A percentile compares a stretch with the other conserved stretches of the same genome.
These are phyloP conservation scores for Mystacornis crossleyi DNA, from an alignment of 2,113 vertebrate genomes.

Conservation along the genomic window DNA sequence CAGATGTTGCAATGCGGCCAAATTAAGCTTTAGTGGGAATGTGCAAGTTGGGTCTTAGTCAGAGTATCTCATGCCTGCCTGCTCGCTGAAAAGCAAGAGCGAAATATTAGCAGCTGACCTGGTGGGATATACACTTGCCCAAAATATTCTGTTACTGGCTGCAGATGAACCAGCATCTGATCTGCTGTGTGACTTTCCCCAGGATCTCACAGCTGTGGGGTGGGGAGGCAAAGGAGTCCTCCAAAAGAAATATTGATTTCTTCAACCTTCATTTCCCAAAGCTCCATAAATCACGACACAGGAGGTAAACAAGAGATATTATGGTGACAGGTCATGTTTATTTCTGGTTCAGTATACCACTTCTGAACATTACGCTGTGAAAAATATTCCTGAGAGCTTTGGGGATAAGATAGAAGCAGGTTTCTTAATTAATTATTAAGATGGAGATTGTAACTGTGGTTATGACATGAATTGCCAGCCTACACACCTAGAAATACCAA, in stretches of 20 bases:
- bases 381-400: not conserved
- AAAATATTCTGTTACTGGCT: slow-evolving; percentile 61
- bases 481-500: not conserved
- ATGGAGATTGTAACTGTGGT: not conserved
- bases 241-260: slow-evolving; percentile 25
- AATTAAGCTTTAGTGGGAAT: slow-evolving; percentile 70
- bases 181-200: slow-evolving; percentile 42
- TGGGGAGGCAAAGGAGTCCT: not conserved
- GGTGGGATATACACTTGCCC: slow-evolving; percentile 42
- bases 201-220: not conserved
- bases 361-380: fast-evolving
- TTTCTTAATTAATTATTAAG: not conserved
- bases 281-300: not conserved
- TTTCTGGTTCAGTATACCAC: not conserved
- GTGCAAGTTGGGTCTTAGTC: slow-evolving; percentile 56
- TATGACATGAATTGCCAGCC: not conserved
- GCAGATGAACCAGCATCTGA: slow-evolving; percentile 38
- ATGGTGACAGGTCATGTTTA: not conserved
- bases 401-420: not conserved
- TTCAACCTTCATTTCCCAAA: not conserved
- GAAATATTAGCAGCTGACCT: slow-evolving; percentile 67
- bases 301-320: not conserved
- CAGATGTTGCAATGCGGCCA: slow-evolving; percentile 67
- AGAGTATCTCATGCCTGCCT: slow-evolving; percentile 60
- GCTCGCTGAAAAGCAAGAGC: slow-evolving; percentile 58